Percentiles rank a stretch among this genome's conserved stretches.
Evolutionary conservation across 2,888 invertebrate species (phyloP).

Genomic region (Entomobrya multifasciata): DNA sequence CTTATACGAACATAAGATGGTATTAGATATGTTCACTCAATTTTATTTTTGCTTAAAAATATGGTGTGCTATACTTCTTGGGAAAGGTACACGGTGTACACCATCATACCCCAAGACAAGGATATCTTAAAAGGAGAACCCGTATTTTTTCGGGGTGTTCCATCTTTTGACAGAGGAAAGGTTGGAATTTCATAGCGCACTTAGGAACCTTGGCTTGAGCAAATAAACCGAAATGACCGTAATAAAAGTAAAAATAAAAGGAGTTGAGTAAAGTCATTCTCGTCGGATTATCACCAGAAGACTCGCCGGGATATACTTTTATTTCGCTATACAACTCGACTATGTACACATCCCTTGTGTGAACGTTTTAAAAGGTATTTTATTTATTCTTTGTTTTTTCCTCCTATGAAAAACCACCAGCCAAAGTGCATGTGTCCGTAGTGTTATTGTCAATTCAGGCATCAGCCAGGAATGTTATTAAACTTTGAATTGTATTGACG

Average conservation of each 20-base stretch:
- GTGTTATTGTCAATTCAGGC: too few species aligned
- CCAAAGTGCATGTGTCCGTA: background rate
- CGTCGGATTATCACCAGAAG: conserved; percentile 28
- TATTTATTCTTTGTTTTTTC: background rate
- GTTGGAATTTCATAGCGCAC: too few species aligned
- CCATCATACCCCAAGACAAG: too few species aligned
- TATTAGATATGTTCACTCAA: too few species aligned
- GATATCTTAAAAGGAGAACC: too few species aligned
- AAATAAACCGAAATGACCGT: conserved; percentile 44
- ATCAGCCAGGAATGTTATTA: conserved; percentile 15
- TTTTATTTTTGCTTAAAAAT: too few species aligned
- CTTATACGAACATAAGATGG: too few species aligned
- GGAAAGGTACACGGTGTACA: too few species aligned
- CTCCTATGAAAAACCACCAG: background rate
- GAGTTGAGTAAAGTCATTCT: conserved; percentile 37
- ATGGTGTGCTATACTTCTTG: too few species aligned
- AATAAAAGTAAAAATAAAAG: conserved; percentile 55
- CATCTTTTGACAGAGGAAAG: too few species aligned
- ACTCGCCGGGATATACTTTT: background rate
- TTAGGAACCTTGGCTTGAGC: conserved; percentile 4
- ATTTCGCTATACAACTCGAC: background rate
- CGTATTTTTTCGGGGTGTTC: too few species aligned
- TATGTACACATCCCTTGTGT: background rate
- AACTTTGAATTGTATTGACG: conserved; percentile 9
- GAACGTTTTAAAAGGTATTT: conserved; percentile 26